Conservation (phyloP, 1,140 invertebrate species). For the Zaprionus ghesquierei region DNA sequence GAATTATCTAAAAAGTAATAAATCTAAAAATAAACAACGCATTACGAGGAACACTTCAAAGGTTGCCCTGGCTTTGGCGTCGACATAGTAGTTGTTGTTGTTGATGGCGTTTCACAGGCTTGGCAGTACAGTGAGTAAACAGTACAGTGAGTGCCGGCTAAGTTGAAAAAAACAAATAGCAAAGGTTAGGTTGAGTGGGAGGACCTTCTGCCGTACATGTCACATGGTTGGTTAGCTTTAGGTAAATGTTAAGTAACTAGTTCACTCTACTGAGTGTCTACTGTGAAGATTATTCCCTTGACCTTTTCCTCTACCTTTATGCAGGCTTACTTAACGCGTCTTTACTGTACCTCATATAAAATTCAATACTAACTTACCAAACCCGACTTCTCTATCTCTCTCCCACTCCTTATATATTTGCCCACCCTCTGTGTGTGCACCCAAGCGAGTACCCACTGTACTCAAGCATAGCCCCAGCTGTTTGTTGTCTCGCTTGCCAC, state of each 20-base stretch:
- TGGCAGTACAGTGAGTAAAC: not conserved
- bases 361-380: not conserved
- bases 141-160: not conserved
- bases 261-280: not conserved
- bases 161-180: not conserved
- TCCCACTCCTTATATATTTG: not conserved
- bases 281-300: not conserved
- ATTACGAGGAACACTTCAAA: constrained; percentile 1
- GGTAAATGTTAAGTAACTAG: not conserved
- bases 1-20: constrained; percentile 6
- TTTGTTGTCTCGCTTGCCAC: not conserved
- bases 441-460: not conserved
- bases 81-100: not conserved
- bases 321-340: not conserved
- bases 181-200: not conserved
- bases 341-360: not conserved
- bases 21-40: constrained; percentile 13
- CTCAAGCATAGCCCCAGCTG: not conserved
- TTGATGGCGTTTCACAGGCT: not conserved
- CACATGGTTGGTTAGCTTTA: not conserved
- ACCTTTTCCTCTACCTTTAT: not conserved
- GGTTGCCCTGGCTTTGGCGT: not conserved
- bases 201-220: not conserved
- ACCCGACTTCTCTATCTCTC: not conserved
- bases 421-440: not conserved